Conservation (phyloP, 2,888 invertebrate genomes). For the Ypsolopha sequella region DNA sequence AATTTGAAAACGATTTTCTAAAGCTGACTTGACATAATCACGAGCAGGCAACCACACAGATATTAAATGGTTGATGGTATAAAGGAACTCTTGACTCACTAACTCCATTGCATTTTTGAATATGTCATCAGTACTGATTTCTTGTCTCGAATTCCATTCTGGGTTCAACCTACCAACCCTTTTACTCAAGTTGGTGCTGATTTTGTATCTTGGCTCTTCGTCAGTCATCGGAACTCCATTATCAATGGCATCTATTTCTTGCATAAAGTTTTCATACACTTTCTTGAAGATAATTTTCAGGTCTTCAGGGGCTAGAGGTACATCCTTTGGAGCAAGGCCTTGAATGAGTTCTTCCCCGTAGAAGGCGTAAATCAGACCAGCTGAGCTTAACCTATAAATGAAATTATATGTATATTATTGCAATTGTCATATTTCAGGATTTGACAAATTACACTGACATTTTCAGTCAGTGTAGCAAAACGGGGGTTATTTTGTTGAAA, state of each 20-base stretch:
- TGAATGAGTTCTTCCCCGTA: slow-evolving; percentile 87
- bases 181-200: slow-evolving; percentile 82
- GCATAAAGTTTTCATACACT: slow-evolving; percentile 89
- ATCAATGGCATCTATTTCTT: slow-evolving; percentile 96
- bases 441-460: too few relatives aligned
- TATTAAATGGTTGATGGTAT: slow-evolving; percentile 73
- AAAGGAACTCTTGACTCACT: slow-evolving; percentile 84
- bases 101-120: slow-evolving; percentile 84
- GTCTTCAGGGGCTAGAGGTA: slow-evolving; percentile 51
- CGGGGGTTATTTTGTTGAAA: too few relatives aligned
- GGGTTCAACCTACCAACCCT: slow-evolving; percentile 86
- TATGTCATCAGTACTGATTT: slow-evolving; percentile 63
- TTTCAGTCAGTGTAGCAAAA: too few relatives aligned
- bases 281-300: slow-evolving; percentile 73
- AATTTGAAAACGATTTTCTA: slow-evolving; percentile 76
- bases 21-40: slow-evolving; percentile 77
- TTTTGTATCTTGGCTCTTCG: slow-evolving; percentile 79
- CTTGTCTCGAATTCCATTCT: slow-evolving; percentile 79
- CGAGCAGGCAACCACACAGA: slow-evolving; percentile 91
- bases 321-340: slow-evolving; percentile 55
- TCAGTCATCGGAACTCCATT: slow-evolving; percentile 92
- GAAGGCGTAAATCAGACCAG: slow-evolving; percentile 91
- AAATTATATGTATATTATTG: neutral
- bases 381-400: slow-evolving; percentile 87
- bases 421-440: neutral